These are phyloP conservation scores for Hipposideros larvatus DNA, from an alignment of 2,797 vertebrate species.

Conservation along the genomic window DNA sequence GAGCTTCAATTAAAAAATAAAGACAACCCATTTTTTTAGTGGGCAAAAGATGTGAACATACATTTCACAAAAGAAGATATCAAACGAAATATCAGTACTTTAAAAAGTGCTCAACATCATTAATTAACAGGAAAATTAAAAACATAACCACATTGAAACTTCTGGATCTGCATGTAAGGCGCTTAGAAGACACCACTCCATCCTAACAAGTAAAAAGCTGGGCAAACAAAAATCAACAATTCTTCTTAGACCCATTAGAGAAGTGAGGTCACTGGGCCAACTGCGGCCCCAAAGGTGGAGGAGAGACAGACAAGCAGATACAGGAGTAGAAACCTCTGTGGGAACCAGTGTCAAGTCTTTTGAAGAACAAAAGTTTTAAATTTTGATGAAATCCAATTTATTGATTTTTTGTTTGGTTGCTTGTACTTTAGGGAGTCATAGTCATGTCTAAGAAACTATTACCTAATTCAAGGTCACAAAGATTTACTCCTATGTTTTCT, in stretches of 20 bases:
- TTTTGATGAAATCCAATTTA: not conserved
- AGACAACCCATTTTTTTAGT: not conserved
- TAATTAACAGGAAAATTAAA: not conserved
- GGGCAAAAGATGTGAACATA: not conserved
- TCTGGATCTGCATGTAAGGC: not conserved
- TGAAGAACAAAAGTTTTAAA: not conserved
- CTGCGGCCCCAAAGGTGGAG: not conserved
- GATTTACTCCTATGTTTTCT: not conserved
- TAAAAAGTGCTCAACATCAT: not conserved
- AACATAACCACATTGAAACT: not conserved
- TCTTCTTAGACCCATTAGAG: not conserved
- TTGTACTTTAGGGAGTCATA: not conserved
- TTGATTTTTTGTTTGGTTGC: not conserved
- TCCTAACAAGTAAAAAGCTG: not conserved
- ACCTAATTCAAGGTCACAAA: not conserved
- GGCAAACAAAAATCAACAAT: not conserved
- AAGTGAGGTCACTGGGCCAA: not conserved
- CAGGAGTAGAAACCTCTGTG: not conserved
- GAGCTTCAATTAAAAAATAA: not conserved
- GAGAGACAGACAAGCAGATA: not conserved
- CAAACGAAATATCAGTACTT: not conserved
- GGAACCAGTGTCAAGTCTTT: not conserved
- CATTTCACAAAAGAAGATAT: not conserved
- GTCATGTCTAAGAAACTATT: not conserved
- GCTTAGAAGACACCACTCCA: not conserved